phyloP scores from a whole-genome alignment of 2,113 vertebrate species.

The Carettochelys insculpta region DNA sequence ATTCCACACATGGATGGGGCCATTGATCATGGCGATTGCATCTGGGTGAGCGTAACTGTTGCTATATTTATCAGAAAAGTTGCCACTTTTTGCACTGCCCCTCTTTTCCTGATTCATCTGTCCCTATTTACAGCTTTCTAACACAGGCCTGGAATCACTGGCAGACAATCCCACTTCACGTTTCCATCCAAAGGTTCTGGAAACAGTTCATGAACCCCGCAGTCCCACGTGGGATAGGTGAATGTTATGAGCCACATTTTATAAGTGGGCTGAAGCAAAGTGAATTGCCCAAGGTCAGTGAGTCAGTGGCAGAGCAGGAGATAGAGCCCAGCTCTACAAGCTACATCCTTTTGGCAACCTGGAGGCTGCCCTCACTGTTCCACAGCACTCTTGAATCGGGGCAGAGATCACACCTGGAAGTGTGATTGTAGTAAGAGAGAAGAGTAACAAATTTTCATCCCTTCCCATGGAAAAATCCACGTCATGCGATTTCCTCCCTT shows the following conservation, averaged over 20 bases:
- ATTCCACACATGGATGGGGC: too few species aligned
- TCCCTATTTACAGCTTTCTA: slow-evolving; percentile 47
- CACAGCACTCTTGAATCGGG: not conserved
- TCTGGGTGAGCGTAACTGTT: not conserved
- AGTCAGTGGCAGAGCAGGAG: not conserved
- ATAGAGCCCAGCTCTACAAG: rapidly evolving
- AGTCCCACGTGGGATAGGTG: rapidly evolving
- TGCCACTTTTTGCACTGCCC: slow-evolving; percentile 27
- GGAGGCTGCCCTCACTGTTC: not conserved
- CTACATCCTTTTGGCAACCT: rapidly evolving
- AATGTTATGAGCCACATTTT: not conserved
- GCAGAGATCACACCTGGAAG: not conserved
- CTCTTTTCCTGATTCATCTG: not conserved
- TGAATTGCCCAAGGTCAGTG: not conserved
- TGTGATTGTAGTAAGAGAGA: too few species aligned
- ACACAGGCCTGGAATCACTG: rapidly evolving
- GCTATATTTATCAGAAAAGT: slow-evolving; percentile 45
- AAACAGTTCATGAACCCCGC: not conserved
- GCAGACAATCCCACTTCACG: not conserved
- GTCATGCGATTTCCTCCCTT: too few species aligned
- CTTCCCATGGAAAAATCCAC: too few species aligned
- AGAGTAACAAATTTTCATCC: too few species aligned
- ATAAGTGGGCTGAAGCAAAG: not conserved
- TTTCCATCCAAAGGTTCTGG: not conserved
- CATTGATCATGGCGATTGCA: too few species aligned